Evolutionary conservation across 2,113 vertebrate genomes (phyloP).

Genomic region (Oxyura jamaicensis): DNA sequence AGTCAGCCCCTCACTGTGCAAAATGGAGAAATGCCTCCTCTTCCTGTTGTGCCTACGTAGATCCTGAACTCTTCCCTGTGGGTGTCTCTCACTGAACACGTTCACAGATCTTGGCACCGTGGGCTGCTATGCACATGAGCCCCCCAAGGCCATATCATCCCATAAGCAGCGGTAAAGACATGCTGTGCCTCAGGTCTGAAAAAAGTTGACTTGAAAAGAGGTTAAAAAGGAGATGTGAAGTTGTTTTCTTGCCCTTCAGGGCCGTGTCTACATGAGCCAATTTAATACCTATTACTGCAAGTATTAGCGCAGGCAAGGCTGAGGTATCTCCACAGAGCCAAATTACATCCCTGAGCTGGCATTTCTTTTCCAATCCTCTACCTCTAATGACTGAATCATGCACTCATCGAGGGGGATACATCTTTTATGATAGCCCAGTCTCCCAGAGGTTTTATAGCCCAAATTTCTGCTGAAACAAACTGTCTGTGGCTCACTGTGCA

Average conservation of each 20-base stretch:
- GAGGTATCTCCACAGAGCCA: constrained; percentile 18
- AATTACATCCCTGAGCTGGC: constrained; percentile 1
- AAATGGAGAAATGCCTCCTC: neutral
- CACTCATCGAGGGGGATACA: neutral
- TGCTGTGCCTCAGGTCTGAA: fast-evolving
- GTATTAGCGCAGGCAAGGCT: neutral
- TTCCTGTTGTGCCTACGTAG: neutral
- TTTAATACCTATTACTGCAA: constrained; percentile 32
- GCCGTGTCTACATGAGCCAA: constrained; percentile 9
- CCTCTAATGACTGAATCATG: neutral
- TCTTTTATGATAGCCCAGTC: neutral
- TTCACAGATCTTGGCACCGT: neutral
- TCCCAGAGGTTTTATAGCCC: neutral
- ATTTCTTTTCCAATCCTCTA: neutral
- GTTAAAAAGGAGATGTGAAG: constrained; percentile 1
- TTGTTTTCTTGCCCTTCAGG: constrained; percentile 39
- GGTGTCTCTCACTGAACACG: neutral
- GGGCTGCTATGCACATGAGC: neutral
- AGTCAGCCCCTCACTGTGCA: neutral
- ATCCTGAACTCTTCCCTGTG: neutral
- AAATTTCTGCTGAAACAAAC: neutral
- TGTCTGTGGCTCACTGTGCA: neutral
- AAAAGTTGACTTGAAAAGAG: neutral
- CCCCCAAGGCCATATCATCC: neutral
- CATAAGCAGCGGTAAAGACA: neutral